These are phyloP conservation scores for Halichoerus grypus DNA, from an alignment of 2,113 vertebrate genomes.

Conservation along the genomic window DNA sequence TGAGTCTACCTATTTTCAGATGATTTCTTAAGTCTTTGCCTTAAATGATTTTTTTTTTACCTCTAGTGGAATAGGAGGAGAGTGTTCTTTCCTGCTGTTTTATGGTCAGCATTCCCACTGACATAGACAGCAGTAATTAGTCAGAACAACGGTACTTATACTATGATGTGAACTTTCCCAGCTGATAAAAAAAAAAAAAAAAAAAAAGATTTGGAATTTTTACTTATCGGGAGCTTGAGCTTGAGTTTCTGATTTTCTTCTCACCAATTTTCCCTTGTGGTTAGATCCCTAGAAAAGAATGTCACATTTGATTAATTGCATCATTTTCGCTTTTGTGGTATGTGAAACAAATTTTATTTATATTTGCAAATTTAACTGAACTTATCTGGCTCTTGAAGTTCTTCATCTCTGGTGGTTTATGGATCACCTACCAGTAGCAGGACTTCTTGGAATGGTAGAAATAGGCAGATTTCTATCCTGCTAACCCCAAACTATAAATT, in stretches of 20 bases:
- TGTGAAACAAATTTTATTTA: neutral
- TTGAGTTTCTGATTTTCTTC: conserved; percentile 25
- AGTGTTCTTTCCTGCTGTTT: neutral
- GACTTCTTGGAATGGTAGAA: neutral
- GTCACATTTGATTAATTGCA: neutral
- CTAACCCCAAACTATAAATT: neutral
- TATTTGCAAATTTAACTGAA: neutral
- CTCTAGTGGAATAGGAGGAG: neutral
- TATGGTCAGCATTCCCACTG: neutral
- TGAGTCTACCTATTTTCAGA: neutral
- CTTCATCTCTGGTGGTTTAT: neutral
- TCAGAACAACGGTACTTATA: neutral
- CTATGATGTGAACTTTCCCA: conserved; percentile 33
- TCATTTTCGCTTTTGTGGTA: neutral
- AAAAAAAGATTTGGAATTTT: neutral
- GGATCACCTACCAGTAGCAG: neutral
- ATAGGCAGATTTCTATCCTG: neutral
- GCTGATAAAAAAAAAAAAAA: neutral
- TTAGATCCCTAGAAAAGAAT: conserved; percentile 21
- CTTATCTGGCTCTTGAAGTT: neutral
- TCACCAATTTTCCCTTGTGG: neutral
- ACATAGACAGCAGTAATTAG: conserved; percentile 17
- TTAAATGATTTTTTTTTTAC: neutral
- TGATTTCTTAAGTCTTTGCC: neutral
- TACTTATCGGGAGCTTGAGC: neutral